phyloP scores from a whole-genome alignment of 2,113 vertebrate species.

The Colossoma macropomum region DNA sequence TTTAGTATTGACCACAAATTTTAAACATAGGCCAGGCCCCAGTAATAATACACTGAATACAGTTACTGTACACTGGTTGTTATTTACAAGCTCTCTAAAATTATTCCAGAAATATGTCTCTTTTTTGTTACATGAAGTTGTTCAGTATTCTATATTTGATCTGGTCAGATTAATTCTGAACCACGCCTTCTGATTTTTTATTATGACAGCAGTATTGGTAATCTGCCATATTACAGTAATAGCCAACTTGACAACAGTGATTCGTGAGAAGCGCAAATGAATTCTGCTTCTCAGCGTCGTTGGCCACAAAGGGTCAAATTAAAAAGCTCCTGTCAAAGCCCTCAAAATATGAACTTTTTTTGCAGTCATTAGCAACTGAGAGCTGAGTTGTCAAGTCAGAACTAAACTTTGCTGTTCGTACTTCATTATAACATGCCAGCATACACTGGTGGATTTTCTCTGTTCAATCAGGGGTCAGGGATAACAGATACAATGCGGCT shows the following conservation, averaged over 20 bases:
- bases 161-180: background rate
- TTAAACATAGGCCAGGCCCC: too few species aligned
- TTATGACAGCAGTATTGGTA: constrained; percentile 12
- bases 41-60: too few species aligned
- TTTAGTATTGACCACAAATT: too few species aligned
- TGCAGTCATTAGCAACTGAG: background rate
- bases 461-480: background rate
- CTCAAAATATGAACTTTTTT: background rate
- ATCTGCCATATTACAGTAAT: constrained; percentile 15
- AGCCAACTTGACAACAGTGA: constrained; percentile 21
- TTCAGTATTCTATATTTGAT: background rate
- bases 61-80: too few species aligned
- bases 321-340: constrained; percentile 17
- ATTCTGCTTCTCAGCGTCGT: constrained; percentile 13
- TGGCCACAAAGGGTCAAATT: background rate
- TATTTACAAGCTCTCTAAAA: background rate
- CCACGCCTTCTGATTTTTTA: constrained; percentile 1
- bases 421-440: background rate
- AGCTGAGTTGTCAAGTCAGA: background rate
- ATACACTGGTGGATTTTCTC: background rate
- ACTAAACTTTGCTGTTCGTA: background rate
- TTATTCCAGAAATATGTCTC: background rate
- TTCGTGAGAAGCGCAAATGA: constrained; percentile 6
- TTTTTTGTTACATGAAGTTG: background rate
- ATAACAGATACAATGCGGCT: too few species aligned